phyloP scores from a whole-genome alignment of 2,113 vertebrate species.

The Sialia sialis region DNA sequence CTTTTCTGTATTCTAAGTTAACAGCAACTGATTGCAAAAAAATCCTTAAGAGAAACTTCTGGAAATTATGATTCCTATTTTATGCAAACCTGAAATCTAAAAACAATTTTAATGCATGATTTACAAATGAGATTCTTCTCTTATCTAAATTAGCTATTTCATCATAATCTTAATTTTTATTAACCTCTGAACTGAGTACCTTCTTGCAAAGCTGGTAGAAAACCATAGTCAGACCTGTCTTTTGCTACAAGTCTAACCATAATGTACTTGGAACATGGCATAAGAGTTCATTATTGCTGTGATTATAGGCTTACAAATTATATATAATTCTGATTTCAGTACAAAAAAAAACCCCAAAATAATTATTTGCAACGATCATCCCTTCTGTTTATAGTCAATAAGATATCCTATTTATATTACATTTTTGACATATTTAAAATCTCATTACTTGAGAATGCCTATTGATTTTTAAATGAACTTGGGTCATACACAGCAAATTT shows the following conservation, averaged over 20 bases:
- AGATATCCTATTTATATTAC: neutral
- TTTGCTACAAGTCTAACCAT: neutral
- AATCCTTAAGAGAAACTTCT: neutral
- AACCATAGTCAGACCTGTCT: neutral
- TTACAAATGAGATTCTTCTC: neutral
- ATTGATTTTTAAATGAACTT: neutral
- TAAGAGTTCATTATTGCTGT: neutral
- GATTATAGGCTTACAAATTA: neutral
- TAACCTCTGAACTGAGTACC: neutral
- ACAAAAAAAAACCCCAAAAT: neutral
- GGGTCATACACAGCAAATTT: neutral
- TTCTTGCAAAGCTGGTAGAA: neutral
- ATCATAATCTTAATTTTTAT: neutral
- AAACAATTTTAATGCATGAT: neutral
- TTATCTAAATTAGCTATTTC: neutral
- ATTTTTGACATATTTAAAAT: neutral
- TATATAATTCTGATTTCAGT: neutral
- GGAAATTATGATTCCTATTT: neutral
- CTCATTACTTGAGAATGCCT: neutral
- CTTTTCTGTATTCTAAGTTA: neutral
- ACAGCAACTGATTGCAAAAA: neutral
- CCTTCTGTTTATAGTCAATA: neutral
- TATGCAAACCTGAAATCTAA: neutral
- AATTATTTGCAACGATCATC: neutral
- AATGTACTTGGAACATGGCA: neutral